phyloP scores from a whole-genome alignment of 2,113 vertebrate species.

The Synchiropus splendidus region DNA sequence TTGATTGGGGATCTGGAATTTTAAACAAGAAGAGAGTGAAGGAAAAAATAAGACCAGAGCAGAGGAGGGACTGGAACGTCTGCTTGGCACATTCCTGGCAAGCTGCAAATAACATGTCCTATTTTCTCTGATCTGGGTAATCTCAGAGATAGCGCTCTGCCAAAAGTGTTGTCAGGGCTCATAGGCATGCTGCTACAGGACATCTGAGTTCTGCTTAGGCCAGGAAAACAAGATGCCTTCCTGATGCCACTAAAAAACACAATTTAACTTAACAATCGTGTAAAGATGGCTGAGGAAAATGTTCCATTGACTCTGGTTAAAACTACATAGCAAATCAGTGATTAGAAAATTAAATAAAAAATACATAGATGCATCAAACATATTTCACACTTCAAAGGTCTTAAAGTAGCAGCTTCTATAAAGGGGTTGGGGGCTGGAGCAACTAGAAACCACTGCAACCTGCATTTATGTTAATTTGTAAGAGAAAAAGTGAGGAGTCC shows the following conservation, averaged over 20 bases:
- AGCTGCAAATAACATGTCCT: constrained; percentile 16
- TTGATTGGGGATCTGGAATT: no score
- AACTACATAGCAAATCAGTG: background rate
- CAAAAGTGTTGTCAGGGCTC: constrained; percentile 43
- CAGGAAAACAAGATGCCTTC: constrained; percentile 26
- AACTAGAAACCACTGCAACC: no score
- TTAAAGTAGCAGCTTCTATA: no score
- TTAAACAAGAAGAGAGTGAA: background rate
- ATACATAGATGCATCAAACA: no score
- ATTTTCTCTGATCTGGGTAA: constrained; percentile 35
- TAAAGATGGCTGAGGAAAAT: constrained; percentile 12
- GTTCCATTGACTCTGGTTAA: no score
- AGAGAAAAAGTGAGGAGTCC: no score
- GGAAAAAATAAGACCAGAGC: constrained; percentile 2
- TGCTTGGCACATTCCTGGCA: constrained; percentile 24
- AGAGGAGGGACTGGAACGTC: constrained; percentile 19
- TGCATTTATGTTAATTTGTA: no score
- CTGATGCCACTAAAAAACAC: constrained; percentile 23
- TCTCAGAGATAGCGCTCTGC: constrained; percentile 25
- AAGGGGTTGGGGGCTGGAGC: no score
- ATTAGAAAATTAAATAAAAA: no score
- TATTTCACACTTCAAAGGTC: no score
- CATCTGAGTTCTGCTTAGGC: constrained; percentile 21
- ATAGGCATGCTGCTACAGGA: constrained; percentile 43
- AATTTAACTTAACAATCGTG: constrained; percentile 14